Evolutionary conservation across 2,113 vertebrate genomes (phyloP).

Genomic region (Sterrhoptilus dennistouni): DNA sequence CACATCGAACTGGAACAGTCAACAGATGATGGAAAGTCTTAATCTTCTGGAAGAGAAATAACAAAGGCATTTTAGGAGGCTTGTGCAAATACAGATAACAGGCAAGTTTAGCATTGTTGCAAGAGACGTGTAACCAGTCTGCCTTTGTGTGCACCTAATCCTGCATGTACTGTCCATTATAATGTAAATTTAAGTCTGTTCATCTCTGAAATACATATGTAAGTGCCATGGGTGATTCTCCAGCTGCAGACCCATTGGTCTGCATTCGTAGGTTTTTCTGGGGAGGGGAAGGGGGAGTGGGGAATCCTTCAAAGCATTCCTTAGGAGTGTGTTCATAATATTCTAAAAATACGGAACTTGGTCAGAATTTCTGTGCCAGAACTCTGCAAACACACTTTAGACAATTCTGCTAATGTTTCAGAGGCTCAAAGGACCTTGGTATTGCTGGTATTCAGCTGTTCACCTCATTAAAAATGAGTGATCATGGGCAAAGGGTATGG

Average conservation of each 20-base stretch:
- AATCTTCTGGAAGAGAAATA: neutral
- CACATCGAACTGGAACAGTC: neutral
- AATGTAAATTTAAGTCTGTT: conserved; percentile 1
- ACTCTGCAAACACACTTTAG: neutral
- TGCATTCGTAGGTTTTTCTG: neutral
- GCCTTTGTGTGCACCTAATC: neutral
- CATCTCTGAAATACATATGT: neutral
- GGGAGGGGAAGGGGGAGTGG: neutral
- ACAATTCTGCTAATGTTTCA: conserved; percentile 17
- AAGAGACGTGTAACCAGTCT: neutral
- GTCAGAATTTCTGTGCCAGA: neutral
- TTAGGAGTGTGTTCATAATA: neutral
- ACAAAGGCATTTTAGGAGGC: neutral
- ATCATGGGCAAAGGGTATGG: neutral
- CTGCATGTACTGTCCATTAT: neutral
- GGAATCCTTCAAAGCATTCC: neutral
- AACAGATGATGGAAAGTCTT: neutral
- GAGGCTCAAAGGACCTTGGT: conserved; percentile 2
- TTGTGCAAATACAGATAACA: neutral
- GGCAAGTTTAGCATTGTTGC: neutral
- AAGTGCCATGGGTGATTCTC: neutral
- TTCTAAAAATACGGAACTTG: neutral
- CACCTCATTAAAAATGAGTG: neutral
- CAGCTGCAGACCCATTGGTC: neutral
- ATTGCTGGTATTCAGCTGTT: neutral